Evolutionary conservation across 1,140 invertebrate genomes (phyloP).

Genomic region (Drosophila trapezifrons): DNA sequence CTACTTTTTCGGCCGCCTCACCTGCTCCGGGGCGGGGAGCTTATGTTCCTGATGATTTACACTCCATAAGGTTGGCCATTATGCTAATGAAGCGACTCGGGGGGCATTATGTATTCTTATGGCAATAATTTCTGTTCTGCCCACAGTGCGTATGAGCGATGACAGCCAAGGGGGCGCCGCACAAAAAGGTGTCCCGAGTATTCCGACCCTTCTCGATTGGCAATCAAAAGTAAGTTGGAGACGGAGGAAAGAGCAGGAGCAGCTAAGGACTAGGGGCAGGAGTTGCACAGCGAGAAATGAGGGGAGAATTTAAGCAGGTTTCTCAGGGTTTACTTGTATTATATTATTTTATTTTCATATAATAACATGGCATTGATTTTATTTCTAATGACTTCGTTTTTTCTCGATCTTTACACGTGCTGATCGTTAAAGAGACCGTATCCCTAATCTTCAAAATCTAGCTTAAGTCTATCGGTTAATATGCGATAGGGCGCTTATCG

Average conservation of each 20-base stretch:
- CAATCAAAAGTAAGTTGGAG: conserved; percentile 16
- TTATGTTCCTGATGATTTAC: conserved; percentile 48
- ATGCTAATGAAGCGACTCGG: conserved; percentile 47
- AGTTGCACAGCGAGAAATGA: not conserved
- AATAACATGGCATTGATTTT: too few relatives aligned
- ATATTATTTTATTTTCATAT: too few relatives aligned
- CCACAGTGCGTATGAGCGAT: conserved; percentile 46
- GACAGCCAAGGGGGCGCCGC: not conserved
- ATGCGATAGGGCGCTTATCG: too few relatives aligned
- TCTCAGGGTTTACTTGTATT: too few relatives aligned
- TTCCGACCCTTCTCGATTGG: conserved; percentile 3
- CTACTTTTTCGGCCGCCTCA: not conserved
- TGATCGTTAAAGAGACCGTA: too few relatives aligned
- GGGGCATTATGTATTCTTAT: conserved; percentile 14
- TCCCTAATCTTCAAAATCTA: too few relatives aligned
- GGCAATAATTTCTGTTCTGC: conserved; percentile 24
- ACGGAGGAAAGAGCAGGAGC: not conserved
- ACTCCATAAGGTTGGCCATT: conserved; percentile 50
- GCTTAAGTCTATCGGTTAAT: too few relatives aligned
- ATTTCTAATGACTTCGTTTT: too few relatives aligned
- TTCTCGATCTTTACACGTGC: too few relatives aligned
- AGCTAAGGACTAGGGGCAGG: not conserved
- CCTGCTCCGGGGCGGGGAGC: conserved; percentile 10
- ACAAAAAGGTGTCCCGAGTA: not conserved
- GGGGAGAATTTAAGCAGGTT: not conserved